These are phyloP conservation scores for Cisticola juncidis DNA, from an alignment of 2,113 vertebrate genomes.

Conservation along the genomic window DNA sequence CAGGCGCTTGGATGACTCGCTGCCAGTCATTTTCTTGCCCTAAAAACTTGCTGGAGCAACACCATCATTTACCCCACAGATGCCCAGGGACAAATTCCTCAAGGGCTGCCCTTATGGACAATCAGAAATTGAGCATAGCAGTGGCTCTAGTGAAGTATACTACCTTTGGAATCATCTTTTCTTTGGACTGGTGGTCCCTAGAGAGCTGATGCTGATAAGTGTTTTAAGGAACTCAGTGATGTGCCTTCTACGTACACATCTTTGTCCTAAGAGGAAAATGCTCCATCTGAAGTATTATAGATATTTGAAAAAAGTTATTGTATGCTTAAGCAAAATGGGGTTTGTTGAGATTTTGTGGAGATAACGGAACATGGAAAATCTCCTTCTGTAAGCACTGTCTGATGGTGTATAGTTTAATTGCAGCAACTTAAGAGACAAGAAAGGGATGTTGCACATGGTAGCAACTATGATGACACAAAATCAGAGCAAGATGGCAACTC, in stretches of 20 bases:
- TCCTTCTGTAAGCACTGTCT: background rate
- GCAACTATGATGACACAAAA: background rate
- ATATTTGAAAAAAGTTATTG: background rate
- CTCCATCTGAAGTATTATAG: background rate
- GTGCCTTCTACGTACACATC: background rate
- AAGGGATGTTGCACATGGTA: background rate
- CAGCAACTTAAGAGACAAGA: background rate
- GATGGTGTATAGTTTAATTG: background rate
- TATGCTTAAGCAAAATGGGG: background rate
- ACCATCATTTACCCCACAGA: background rate
- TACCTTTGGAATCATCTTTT: background rate
- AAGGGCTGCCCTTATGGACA: background rate
- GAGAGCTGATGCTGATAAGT: background rate
- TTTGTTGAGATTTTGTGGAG: background rate
- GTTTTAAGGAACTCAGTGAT: background rate
- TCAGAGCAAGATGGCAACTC: background rate
- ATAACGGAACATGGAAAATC: background rate
- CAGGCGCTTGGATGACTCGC: background rate
- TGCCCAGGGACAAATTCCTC: background rate
- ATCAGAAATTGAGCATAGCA: background rate
- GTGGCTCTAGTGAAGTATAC: background rate
- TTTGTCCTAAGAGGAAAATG: background rate
- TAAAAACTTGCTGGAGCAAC: background rate
- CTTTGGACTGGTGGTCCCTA: background rate
- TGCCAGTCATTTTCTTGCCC: background rate